Conservation (phyloP, 30 jellyfish, hydroid and myxozoan species). For the Morbakka virulenta region DNA sequence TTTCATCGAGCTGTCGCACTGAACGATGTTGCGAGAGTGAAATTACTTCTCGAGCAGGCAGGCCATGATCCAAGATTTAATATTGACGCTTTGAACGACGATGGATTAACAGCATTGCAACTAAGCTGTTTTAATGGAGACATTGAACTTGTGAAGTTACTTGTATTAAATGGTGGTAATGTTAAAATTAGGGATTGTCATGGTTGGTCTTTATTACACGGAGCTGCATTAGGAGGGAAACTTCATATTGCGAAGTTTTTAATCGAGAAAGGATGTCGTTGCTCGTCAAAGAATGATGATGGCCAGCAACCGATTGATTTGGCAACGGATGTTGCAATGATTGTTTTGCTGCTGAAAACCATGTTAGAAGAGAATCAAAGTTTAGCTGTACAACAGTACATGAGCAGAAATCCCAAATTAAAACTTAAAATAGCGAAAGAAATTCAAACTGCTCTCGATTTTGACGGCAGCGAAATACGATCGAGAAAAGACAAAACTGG, state of each 20-base stretch:
- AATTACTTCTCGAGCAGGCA: conserved; percentile 85
- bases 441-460: conserved; percentile 54
- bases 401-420: conserved; percentile 69
- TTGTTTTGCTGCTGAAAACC: conserved; percentile 57
- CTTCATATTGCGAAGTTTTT: conserved; percentile 56
- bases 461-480: conserved; percentile 33
- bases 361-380: conserved; percentile 75
- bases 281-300: conserved; percentile 45
- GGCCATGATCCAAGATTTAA: conserved; percentile 79
- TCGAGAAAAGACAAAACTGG: not conserved
- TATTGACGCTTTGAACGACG: conserved; percentile 86
- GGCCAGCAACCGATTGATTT: conserved; percentile 74
- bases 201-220: conserved; percentile 91
- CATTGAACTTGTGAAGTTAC: conserved; percentile 76
- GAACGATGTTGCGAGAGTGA: conserved; percentile 76
- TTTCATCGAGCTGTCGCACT: conserved; percentile 92
- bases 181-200: conserved; percentile 81
- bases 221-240: conserved; percentile 87
- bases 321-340: conserved; percentile 66
- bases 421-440: conserved; percentile 80
- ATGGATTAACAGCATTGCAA: conserved; percentile 95
- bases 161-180: conserved; percentile 74
- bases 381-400: conserved; percentile 75
- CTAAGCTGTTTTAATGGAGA: conserved; percentile 89
- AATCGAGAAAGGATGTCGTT: conserved; percentile 64